phyloP scores from a whole-genome alignment of 2,888 invertebrate species.

The Amphimallon solstitiale region DNA sequence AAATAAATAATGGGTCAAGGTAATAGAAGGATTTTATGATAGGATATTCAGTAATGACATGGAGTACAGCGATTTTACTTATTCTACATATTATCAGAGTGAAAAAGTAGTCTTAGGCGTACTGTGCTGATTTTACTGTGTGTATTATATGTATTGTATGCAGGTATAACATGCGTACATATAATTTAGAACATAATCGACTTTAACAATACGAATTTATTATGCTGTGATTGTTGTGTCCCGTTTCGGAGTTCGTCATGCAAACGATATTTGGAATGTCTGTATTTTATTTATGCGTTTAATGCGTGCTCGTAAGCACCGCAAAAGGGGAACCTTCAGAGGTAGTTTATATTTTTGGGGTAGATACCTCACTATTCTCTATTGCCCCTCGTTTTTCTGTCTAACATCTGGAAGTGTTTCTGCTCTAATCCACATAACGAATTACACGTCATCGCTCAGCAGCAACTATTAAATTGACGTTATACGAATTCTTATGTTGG shows the following conservation, averaged over 20 bases:
- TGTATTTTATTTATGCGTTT: slow-evolving; percentile 10
- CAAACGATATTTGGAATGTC: not conserved
- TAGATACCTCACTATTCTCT: slow-evolving; percentile 9
- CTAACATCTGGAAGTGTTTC: slow-evolving; percentile 29
- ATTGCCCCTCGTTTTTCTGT: slow-evolving; percentile 5
- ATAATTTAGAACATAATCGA: no score
- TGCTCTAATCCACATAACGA: slow-evolving; percentile 29
- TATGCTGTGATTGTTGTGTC: not conserved
- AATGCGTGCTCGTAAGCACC: not conserved
- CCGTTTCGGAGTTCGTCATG: not conserved
- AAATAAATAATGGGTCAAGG: no score
- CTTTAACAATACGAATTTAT: slow-evolving; percentile 3
- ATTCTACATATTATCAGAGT: no score
- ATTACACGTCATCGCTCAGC: slow-evolving; percentile 30
- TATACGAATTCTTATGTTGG: not conserved
- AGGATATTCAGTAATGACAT: no score
- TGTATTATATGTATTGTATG: no score
- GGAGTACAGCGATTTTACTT: no score
- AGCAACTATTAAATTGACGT: not conserved
- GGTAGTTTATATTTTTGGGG: slow-evolving; percentile 14
- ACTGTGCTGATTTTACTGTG: no score
- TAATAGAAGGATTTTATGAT: no score
- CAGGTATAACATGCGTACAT: no score
- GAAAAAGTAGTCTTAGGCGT: no score
- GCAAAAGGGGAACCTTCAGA: slow-evolving; percentile 3